Evolutionary conservation across 1,140 invertebrate species (phyloP).

Genomic region (Neodiprion pinetum): DNA sequence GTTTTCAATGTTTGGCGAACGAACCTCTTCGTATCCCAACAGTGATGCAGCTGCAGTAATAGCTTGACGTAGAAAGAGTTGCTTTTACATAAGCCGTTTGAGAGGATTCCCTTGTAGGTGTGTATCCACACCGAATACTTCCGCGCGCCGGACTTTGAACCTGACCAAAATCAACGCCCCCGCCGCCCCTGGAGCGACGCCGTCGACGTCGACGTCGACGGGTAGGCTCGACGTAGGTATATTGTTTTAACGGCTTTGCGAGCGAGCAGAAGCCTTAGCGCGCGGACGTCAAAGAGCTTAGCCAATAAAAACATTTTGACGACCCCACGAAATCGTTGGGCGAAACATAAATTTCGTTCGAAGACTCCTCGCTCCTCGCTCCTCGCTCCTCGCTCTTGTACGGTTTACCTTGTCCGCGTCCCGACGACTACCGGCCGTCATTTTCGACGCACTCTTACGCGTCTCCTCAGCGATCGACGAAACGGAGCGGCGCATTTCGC

Average conservation of each 20-base stretch:
- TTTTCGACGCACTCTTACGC: not conserved
- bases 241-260: slow-evolving; percentile 7
- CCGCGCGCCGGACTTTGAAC: too few relatives aligned
- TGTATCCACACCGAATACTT: too few relatives aligned
- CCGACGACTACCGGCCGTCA: not conserved
- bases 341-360: not conserved
- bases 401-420: not conserved
- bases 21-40: too few relatives aligned
- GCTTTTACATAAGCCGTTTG: too few relatives aligned
- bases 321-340: not conserved
- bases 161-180: too few relatives aligned
- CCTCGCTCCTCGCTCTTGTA: not conserved
- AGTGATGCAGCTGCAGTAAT: too few relatives aligned
- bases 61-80: too few relatives aligned
- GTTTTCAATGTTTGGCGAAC: too few relatives aligned
- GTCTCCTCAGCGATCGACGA: not conserved
- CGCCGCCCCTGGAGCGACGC: too few relatives aligned
- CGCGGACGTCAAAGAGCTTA: slow-evolving; percentile 2
- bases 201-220: not conserved
- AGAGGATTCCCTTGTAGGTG: too few relatives aligned
- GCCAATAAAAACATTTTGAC: slow-evolving; percentile 7
- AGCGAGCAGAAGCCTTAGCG: not conserved
- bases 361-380: too few relatives aligned
- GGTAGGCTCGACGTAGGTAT: not conserved
- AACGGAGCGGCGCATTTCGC: too few relatives aligned